Conservation (phyloP, 2,888 invertebrate species). For the Leucoptera coffeella region DNA sequence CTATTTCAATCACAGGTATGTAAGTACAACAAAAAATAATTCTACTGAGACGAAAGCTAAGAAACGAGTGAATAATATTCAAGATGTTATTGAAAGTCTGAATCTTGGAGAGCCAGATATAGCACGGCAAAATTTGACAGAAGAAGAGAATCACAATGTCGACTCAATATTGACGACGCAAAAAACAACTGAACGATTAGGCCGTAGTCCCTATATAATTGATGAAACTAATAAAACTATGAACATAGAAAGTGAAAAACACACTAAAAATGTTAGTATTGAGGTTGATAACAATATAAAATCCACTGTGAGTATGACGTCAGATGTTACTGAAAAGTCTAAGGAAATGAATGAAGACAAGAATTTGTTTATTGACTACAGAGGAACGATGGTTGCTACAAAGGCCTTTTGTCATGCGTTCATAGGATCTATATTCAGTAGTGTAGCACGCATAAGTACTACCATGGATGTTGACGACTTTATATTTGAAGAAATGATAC, state of each 20-base stretch:
- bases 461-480: no score
- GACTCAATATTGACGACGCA: no score
- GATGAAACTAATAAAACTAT: not conserved
- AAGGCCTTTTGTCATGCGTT: slow-evolving; percentile 32
- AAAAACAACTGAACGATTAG: no score
- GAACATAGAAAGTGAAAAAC: no score
- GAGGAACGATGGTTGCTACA: slow-evolving; percentile 33
- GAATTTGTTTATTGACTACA: slow-evolving; percentile 25
- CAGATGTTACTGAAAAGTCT: not conserved
- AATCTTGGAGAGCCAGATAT: not conserved
- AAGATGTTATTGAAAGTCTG: not conserved
- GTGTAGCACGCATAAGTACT: no score
- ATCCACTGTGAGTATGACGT: not conserved
- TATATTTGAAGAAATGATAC: slow-evolving; percentile 26
- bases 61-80: not conserved
- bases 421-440: slow-evolving; percentile 28
- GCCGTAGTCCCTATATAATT: no score
- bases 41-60: not conserved
- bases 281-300: slow-evolving; percentile 24
- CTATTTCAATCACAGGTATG: not conserved
- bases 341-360: no score
- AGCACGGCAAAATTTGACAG: not conserved
- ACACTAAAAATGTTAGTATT: not conserved
- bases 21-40: not conserved
- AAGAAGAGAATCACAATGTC: no score